Percentiles rank a stretch among this genome's conserved stretches.
phyloP scores from a whole-genome alignment of 1,140 invertebrate genomes.

The Drosophila jambulina region DNA sequence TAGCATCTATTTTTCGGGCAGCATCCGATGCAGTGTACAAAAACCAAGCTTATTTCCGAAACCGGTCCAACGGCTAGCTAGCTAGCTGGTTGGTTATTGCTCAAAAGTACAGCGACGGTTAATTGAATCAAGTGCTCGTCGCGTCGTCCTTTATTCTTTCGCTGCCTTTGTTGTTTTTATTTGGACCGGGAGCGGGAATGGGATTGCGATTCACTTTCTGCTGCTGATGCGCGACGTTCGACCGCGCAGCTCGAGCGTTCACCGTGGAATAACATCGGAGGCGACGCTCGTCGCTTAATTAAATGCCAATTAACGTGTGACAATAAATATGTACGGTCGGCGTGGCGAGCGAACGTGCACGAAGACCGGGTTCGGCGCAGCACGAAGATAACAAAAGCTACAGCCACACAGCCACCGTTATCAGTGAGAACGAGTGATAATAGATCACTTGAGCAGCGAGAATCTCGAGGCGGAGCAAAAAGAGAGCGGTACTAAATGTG shows the following conservation, averaged over 20 bases:
- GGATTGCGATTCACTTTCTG: slow-evolving; percentile 7
- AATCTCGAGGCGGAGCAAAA: slow-evolving; percentile 9
- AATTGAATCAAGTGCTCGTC: slow-evolving; percentile 50
- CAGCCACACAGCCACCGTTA: slow-evolving; percentile 56
- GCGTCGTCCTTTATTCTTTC: slow-evolving; percentile 44
- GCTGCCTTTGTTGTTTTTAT: slow-evolving; percentile 33
- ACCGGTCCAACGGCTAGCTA: slow-evolving; percentile 26
- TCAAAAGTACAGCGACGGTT: slow-evolving; percentile 25
- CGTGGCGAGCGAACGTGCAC: slow-evolving; percentile 31
- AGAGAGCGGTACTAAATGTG: slow-evolving; percentile 54
- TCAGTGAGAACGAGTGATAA: slow-evolving; percentile 49
- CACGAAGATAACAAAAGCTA: slow-evolving; percentile 60
- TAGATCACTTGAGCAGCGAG: not conserved
- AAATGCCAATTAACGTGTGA: slow-evolving; percentile 83
- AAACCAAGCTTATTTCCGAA: slow-evolving; percentile 15
- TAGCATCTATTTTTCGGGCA: slow-evolving; percentile 47
- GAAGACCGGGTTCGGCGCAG: slow-evolving; percentile 56
- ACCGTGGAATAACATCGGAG: slow-evolving; percentile 63
- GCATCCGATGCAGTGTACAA: slow-evolving; percentile 5
- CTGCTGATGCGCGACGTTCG: slow-evolving; percentile 30
- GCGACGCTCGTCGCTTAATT: slow-evolving; percentile 72
- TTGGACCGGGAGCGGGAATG: not conserved
- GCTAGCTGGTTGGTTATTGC: slow-evolving; percentile 5
- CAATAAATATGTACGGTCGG: slow-evolving; percentile 55
- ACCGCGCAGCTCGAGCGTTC: slow-evolving; percentile 60